phyloP scores from a whole-genome alignment of 2,113 vertebrate genomes.

The Eptatretus burgeri region DNA sequence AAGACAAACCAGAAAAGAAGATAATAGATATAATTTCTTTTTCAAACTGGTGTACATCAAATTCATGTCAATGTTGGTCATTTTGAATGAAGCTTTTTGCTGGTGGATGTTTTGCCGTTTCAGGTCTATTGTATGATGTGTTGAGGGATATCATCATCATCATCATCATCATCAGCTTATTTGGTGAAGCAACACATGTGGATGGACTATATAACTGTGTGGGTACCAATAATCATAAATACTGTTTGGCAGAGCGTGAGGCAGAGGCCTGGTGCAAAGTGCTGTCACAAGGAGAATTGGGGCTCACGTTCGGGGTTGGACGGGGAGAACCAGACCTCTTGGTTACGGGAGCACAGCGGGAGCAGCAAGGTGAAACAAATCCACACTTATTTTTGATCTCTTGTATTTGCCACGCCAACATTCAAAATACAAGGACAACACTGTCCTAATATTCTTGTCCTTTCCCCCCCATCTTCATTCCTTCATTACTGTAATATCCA shows the following conservation, averaged over 20 bases:
- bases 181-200: too few relatives aligned
- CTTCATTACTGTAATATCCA: too few relatives aligned
- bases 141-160: too few relatives aligned
- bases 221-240: slow-evolving; percentile 11
- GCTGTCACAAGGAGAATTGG: slow-evolving; percentile 56
- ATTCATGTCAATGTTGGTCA: too few relatives aligned
- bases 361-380: slow-evolving; percentile 47
- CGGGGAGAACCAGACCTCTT: slow-evolving; percentile 77
- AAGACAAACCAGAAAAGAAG: too few relatives aligned
- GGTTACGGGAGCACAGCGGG: slow-evolving; percentile 65
- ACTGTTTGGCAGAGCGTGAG: slow-evolving; percentile 40
- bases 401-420: not conserved
- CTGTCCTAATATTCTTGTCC: not conserved
- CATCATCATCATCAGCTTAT: too few relatives aligned
- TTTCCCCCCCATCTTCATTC: not conserved
- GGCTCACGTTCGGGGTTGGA: slow-evolving; percentile 51
- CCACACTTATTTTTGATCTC: not conserved
- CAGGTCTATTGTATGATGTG: too few relatives aligned
- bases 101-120: too few relatives aligned
- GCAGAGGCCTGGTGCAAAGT: slow-evolving; percentile 92
- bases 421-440: not conserved
- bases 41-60: too few relatives aligned
- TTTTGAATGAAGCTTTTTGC: too few relatives aligned
- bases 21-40: too few relatives aligned
- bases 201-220: not conserved